Base-by-base conservation (phyloP, 2,113 vertebrate species). In the Onychorhynchus coronatus region DNA sequence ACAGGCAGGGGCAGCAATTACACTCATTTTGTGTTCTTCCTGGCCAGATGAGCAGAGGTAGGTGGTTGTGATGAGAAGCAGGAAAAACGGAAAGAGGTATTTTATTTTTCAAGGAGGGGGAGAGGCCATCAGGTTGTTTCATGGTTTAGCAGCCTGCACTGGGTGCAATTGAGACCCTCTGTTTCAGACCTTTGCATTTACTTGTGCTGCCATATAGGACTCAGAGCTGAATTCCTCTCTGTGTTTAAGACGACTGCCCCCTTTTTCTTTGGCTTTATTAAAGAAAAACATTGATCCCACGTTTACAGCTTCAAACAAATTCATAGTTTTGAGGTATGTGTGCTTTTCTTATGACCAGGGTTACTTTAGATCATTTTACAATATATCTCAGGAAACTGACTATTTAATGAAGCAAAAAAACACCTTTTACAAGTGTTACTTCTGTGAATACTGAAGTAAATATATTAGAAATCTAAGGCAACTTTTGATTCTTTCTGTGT, bases 31-130 rank as follows among this genome's bases (percentile, higher is more conserved):
- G 31, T 58, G 22, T 44, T 86, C 58, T 92, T 94, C 67, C 83
- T 80, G 89, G 6, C 89, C 86, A 91, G 58, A 83, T 86, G 49
- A 96, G 53, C 76, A 71, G 59, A 28, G 50, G 23, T 42, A 83
- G 66, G 76, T 93, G 68, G 58, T 75, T 82, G 73, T 91, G 93
- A 96, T 56, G 56, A 91, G 74, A 94, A 91, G 33, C 89, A 94
- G 74, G 24, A 76, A 82, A 87, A 89, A 42, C 4, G 8, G 7
- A 73, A 79, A 75, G 47, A 42, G 8, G 5, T 55, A 49, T 80
- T 89, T 89, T 68, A 31, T 62, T 86, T 94, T 55, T 63, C 44
- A 78, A 44, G 49, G 31, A 46, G 15, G 2, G 11, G 21, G 89
- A 84, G 42, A 67, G 73, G 55, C 80, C 72, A 50, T 63, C 24